These are phyloP conservation scores for Hapalemur alaotrensis DNA, from an alignment of 2,797 vertebrate genomes.

Conservation along the genomic window DNA sequence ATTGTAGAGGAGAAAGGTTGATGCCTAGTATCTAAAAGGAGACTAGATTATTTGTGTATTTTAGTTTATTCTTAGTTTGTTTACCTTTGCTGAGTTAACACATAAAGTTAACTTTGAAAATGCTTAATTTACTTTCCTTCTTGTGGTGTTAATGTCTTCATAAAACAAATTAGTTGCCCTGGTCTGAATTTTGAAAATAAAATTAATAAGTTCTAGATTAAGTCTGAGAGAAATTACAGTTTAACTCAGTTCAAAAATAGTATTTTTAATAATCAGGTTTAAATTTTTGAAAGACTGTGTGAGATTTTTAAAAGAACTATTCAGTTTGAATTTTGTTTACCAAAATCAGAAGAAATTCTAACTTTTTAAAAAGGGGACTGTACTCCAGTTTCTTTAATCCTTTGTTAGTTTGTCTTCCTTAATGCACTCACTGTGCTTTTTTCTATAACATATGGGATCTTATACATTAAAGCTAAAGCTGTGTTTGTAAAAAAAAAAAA, in stretches of 20 bases:
- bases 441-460: conserved; percentile 81
- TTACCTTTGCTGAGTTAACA: neutral
- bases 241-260: conserved; percentile 31
- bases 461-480: conserved; percentile 76
- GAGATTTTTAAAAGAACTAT: conserved; percentile 75
- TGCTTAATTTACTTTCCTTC: neutral
- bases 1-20: neutral
- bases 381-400: neutral
- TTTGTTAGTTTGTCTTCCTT: conserved; percentile 82
- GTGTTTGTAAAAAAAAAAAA: conserved; percentile 50
- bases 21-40: neutral
- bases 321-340: conserved; percentile 76
- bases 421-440: conserved; percentile 77
- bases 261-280: conserved; percentile 75
- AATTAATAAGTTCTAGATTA: conserved; percentile 52
- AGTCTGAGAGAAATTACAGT: conserved; percentile 30
- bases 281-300: conserved; percentile 63
- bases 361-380: conserved; percentile 35
- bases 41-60: neutral
- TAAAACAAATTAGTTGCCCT: neutral
- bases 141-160: neutral
- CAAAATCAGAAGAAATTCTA: conserved; percentile 77
- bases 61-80: neutral
- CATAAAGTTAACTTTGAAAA: neutral
- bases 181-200: conserved; percentile 54